These are phyloP conservation scores for Zeus faber DNA, from an alignment of 2,113 vertebrate genomes.

Conservation along the genomic window DNA sequence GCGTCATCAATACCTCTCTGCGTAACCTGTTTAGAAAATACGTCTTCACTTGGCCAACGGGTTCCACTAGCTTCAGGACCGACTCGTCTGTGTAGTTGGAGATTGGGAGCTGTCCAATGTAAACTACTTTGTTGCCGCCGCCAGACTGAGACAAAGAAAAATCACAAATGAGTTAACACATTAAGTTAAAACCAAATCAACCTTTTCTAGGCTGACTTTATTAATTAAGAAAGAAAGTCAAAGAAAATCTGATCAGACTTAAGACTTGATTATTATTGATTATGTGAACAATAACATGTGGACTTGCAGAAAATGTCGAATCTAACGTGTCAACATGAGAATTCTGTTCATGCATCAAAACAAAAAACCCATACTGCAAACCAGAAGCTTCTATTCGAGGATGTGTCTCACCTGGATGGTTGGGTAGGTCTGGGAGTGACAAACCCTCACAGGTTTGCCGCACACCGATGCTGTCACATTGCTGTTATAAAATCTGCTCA, in stretches of 20 bases:
- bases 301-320: too few relatives aligned
- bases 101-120: constrained; percentile 87
- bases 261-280: too few relatives aligned
- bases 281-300: too few relatives aligned
- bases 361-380: too few relatives aligned
- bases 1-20: constrained; percentile 67
- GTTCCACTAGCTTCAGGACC: constrained; percentile 85
- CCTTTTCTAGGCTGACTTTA: too few relatives aligned
- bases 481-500: constrained; percentile 86
- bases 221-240: too few relatives aligned
- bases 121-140: constrained; percentile 81
- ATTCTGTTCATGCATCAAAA: too few relatives aligned
- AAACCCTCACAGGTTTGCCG: constrained; percentile 81
- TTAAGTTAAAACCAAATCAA: too few relatives aligned
- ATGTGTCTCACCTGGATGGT: constrained; percentile 89
- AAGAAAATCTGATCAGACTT: not conserved
- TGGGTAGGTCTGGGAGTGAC: constrained; percentile 88
- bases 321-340: too few relatives aligned
- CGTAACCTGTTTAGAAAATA: constrained; percentile 78
- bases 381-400: too few relatives aligned
- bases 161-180: too few relatives aligned
- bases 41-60: constrained; percentile 84
- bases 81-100: constrained; percentile 81
- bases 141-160: constrained; percentile 63
- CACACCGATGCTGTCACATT: constrained; percentile 85